Percentiles rank a stretch among this genome's conserved stretches.
Conservation (phyloP, 2,888 invertebrate genomes). For the Coenonympha glycerion region DNA sequence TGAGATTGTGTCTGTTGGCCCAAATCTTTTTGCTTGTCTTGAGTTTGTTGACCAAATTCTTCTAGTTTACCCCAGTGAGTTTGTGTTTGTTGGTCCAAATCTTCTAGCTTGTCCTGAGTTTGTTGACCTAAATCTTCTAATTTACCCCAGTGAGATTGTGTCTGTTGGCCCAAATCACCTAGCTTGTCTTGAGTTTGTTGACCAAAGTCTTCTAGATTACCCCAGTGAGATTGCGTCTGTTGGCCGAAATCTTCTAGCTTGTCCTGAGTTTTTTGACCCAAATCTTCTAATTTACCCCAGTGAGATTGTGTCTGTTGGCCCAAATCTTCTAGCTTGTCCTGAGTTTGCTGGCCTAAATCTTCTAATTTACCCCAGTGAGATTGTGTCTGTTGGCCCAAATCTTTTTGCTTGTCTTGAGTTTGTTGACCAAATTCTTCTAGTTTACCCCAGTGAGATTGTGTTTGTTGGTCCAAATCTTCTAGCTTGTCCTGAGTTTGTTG, state of each 20-base stretch:
- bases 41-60: conserved; percentile 36
- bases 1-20: conserved; percentile 35
- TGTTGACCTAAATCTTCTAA: conserved; percentile 38
- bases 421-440: conserved; percentile 33
- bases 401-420: conserved; percentile 23
- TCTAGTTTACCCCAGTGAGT: conserved; percentile 33
- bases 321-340: conserved; percentile 19
- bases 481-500: conserved; percentile 33
- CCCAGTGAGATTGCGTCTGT: conserved; percentile 35
- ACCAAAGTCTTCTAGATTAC: conserved; percentile 38
- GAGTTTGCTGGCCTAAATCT: conserved; percentile 33
- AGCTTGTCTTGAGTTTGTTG: conserved; percentile 30
- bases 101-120: conserved; percentile 35
- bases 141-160: conserved; percentile 30
- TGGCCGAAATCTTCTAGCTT: conserved; percentile 29
- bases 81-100: conserved; percentile 42
- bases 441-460: conserved; percentile 26
- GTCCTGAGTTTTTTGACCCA: conserved; percentile 33
- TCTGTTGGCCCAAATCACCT: conserved; percentile 28
- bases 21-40: conserved; percentile 28
- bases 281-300: conserved; percentile 20
- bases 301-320: conserved; percentile 33
- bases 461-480: conserved; percentile 32
- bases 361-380: conserved; percentile 24
- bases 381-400: conserved; percentile 36